Evolutionary conservation across 2,113 vertebrate species (phyloP), one percentile per base, ranked within the genome.

Genomic region (Anser cygnoides): DNA sequence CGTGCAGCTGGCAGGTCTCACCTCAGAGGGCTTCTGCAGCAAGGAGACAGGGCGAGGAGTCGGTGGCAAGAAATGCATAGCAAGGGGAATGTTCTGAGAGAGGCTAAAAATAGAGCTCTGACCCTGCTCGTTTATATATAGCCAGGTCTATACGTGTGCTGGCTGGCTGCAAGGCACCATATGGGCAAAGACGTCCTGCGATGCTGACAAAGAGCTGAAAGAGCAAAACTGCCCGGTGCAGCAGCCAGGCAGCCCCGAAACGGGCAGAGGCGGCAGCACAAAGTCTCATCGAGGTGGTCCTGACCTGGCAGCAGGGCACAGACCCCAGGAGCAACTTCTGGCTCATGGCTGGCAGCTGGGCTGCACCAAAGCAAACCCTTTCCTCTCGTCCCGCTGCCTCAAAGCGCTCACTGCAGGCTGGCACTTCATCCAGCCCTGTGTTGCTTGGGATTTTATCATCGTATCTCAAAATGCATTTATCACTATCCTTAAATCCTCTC

Each of bases 51-150:
- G 41, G 31, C 44, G 68, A 57, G 66, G 73, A 85, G 82, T 17
- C 2, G 0, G 87, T 49, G 37, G 37, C 41, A 33, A 92, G 81
- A 96, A 94, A 87, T 35, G 67, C 78, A 63, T 46, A 87, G 67
- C 78, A 67, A 95, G 78, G 78, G 46, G 79, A 94, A 77, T 87
- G 77, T 84, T 92, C 83, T 76, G 72, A 92, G 91, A 58, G 5
- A 50, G 55, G 72, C 50, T 97, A 94, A 94, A 94, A 97, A 91
- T 90, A 97, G 75, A 87, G 19, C 33, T 73, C 84, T 96, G 92
- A 83, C 75, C 87, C 87, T 74, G 67, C 78, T 89, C 8, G 0
- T 73, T 87, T 93, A 95, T 89, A 95, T 92, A 95, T 79, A 95
- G 87, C 33, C 4, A 77, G 72, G 79, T 85, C 92, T 91, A 91